Conservation (phyloP, 2,113 vertebrate species). For the cattle (Bos taurus) region ARS-UCD2.0 NC_037329.1:4604001-4604500, state of each 20-base stretch:
- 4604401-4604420: background rate
- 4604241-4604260: background rate
- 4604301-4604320: constrained; percentile 8
- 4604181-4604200: background rate
- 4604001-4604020: constrained; percentile 47
- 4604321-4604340: background rate
- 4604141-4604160: background rate
- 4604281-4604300: background rate
- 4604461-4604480: background rate
- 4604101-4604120: background rate
- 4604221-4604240: constrained; percentile 20
- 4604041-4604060: constrained; percentile 5
- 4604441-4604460: background rate
- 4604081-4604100: background rate
- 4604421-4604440: background rate
- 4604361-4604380: background rate
- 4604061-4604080: constrained; percentile 3
- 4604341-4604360: background rate
- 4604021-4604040: background rate
- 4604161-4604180: background rate
- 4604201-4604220: background rate
- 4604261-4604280: background rate
- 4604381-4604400: background rate
- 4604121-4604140: background rate
- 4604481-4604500: background rate